Base-by-base conservation (phyloP, 1,140 invertebrate species). In the Eurosta solidaginis region DNA sequence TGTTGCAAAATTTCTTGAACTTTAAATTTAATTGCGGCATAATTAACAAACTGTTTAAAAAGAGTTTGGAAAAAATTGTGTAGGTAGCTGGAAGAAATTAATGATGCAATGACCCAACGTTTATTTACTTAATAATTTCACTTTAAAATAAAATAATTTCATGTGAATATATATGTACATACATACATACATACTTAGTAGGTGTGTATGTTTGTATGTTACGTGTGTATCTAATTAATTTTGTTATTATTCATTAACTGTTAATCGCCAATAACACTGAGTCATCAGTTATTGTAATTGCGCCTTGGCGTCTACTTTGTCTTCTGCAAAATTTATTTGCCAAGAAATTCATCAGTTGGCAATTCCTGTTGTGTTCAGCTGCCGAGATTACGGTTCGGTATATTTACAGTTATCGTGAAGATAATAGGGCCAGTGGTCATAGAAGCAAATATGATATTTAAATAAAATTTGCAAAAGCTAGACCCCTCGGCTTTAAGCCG, bases 281-380 rank as follows among this genome's bases (percentile, higher is more conserved):
- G 59, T 68, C 59, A 68, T 68, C n/a, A n/a, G n/a, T n/a, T 75
- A 47, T 25, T 47, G 47, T 17, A 49, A 47, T 49, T 75, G 74
- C 22, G 25, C 42, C 47, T 47, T 47, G 45, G 10, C 44, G 40
- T 74, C 22, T 45, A 74, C 22, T 49, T n/a, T 14, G 5, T n/a
- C 25, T 59, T 33, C 29, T 33, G 27, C 54, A 68, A 68, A 47
- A 27, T 75, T 33, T 45, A 73, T 73, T 45, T 5, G n/a, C 7
- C 29, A 49, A 36, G 36, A 40, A 20, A 63, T 75, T 75, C 42
- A 49, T 75, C 17, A 47, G 25, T 75, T 45, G 20, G 42, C 29
- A 49, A 68, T n/a, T 59, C 27, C 12, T 20, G 29, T 59, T 12
- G 1, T 14, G n/a, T 59, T 59, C 12, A 5, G 54, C n/a, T n/a